Evolutionary conservation across 2,113 vertebrate species (phyloP).

Genomic region (Anoura caudifer): DNA sequence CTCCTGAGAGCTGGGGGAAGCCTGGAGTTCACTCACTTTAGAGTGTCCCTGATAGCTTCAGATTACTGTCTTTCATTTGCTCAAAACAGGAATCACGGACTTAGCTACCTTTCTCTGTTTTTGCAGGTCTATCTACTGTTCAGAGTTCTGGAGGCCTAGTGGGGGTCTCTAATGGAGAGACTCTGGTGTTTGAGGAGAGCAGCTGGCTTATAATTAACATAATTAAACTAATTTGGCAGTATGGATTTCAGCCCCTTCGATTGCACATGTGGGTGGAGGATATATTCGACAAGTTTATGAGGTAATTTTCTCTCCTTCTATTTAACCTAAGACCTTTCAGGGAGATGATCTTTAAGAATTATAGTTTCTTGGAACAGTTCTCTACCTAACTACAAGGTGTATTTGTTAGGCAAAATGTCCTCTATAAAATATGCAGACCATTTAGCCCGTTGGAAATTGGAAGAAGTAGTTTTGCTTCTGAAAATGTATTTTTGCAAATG

Average conservation of each 20-base stretch:
- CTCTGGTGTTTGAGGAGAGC: slow-evolving; percentile 93
- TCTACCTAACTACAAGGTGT: background rate
- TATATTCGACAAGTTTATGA: slow-evolving; percentile 95
- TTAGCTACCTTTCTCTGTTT: slow-evolving; percentile 28
- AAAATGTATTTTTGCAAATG: slow-evolving; percentile 1
- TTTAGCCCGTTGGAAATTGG: background rate
- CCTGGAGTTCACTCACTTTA: background rate
- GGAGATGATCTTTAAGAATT: background rate
- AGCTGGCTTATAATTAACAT: slow-evolving; percentile 91
- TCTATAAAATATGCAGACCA: background rate
- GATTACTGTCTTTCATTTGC: background rate
- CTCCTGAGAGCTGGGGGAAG: background rate
- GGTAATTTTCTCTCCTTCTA: slow-evolving; percentile 77
- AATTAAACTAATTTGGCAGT: slow-evolving; percentile 89
- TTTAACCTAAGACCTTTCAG: background rate
- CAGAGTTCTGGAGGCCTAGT: slow-evolving; percentile 69
- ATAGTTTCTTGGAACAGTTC: background rate
- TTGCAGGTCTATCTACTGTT: slow-evolving; percentile 82
- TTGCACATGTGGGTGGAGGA: slow-evolving; percentile 96
- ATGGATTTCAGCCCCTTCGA: slow-evolving; percentile 89
- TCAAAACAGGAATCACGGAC: background rate
- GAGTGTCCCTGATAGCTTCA: background rate
- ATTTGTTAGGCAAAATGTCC: background rate
- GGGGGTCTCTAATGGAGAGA: slow-evolving; percentile 90
- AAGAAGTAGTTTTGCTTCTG: background rate